phyloP scores from a whole-genome alignment of 2,113 vertebrate genomes.

The Corydoras sp. region DNA sequence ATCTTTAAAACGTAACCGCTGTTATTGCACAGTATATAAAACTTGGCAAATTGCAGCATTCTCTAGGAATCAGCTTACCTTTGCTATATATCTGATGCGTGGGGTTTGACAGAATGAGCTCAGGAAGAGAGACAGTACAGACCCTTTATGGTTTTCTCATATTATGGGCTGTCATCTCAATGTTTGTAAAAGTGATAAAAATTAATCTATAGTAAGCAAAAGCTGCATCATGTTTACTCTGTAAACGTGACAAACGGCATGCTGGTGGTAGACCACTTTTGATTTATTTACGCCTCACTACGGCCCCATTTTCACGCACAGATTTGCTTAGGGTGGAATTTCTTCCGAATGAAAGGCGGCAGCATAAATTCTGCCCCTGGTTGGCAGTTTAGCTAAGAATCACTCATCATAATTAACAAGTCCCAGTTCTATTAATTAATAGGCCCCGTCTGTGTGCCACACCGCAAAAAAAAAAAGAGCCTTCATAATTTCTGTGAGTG shows the following conservation, averaged over 20 bases:
- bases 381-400: slow-evolving; percentile 1
- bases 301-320: slow-evolving; percentile 57
- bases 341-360: slow-evolving; percentile 46
- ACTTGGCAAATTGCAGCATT: too few relatives aligned
- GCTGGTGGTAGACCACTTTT: slow-evolving; percentile 38
- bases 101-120: slow-evolving; percentile 63
- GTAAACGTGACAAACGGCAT: slow-evolving; percentile 59
- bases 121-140: slow-evolving; percentile 32
- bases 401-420: not conserved
- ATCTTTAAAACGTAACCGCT: too few relatives aligned
- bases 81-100: not conserved
- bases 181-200: slow-evolving; percentile 51
- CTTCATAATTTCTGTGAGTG: not conserved
- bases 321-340: slow-evolving; percentile 41
- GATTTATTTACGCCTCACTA: slow-evolving; percentile 56
- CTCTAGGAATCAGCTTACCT: too few relatives aligned
- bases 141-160: slow-evolving; percentile 41
- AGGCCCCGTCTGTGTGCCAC: not conserved
- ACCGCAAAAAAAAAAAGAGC: not conserved
- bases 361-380: not conserved
- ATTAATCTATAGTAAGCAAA: slow-evolving; percentile 60
- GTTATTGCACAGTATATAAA: too few relatives aligned
- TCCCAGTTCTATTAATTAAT: not conserved
- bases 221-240: slow-evolving; percentile 59
- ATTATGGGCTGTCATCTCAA: slow-evolving; percentile 51